Evolutionary conservation across 2,888 invertebrate species (phyloP).

Genomic region (Ectobius pallidus): DNA sequence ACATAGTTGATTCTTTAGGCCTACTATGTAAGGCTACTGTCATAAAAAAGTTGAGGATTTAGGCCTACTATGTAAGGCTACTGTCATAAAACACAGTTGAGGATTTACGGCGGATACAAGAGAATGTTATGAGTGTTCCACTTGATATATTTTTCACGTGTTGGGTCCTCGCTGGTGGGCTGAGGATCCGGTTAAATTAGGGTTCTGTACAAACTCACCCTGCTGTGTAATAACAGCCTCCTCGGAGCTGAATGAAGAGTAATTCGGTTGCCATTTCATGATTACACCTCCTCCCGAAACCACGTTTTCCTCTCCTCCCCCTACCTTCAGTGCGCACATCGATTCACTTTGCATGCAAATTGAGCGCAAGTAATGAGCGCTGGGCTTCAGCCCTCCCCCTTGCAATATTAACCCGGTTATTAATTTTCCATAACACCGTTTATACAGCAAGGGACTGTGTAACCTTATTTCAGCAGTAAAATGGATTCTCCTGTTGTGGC

Average conservation of each 20-base stretch:
- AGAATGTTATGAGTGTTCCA: too few species aligned
- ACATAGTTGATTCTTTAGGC: too few species aligned
- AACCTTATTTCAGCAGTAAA: slow-evolving; percentile 14
- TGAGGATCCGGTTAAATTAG: too few species aligned
- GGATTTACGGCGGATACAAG: too few species aligned
- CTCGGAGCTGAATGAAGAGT: slow-evolving; percentile 27
- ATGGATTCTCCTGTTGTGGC: too few species aligned
- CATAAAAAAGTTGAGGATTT: too few species aligned
- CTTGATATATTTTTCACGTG: too few species aligned
- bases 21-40: too few species aligned
- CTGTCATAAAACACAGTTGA: too few species aligned
- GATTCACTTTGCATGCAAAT: slow-evolving; percentile 35
- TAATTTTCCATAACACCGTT: slow-evolving; percentile 27
- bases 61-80: too few species aligned
- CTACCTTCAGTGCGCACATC: slow-evolving; percentile 19
- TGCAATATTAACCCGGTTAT: slow-evolving; percentile 28
- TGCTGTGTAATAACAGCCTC: slow-evolving; percentile 12
- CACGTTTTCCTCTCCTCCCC: neutral
- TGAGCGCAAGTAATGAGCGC: slow-evolving; percentile 30
- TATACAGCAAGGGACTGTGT: slow-evolving; percentile 6
- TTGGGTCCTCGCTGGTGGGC: too few species aligned
- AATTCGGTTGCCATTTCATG: slow-evolving; percentile 31
- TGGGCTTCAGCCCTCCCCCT: neutral
- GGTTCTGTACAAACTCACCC: neutral
- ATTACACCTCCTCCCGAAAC: slow-evolving; percentile 3